Conservation (phyloP, 1,140 invertebrate genomes). For the Branchinecta lynchi region DNA sequence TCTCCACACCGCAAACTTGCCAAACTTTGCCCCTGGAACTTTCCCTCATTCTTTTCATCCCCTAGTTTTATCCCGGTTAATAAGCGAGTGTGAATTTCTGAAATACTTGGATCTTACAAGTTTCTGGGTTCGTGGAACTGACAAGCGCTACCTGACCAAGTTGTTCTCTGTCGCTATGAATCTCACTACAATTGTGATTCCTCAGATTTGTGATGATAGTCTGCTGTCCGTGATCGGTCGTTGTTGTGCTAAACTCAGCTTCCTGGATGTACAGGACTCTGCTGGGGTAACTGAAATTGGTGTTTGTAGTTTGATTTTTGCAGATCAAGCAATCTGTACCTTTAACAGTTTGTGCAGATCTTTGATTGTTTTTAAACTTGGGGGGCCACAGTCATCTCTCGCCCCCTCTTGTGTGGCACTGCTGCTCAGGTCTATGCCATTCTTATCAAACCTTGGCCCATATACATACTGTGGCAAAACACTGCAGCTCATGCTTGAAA, state of each 20-base stretch:
- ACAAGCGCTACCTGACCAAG: not conserved
- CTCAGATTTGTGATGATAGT: not conserved
- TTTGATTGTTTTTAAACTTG: not conserved
- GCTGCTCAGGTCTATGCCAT: not conserved
- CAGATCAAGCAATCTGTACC: not conserved
- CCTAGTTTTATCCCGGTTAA: not conserved
- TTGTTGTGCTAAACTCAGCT: not conserved
- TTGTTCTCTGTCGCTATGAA: not conserved
- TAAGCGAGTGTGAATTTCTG: not conserved
- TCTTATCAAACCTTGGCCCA: not conserved
- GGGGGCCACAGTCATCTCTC: not conserved
- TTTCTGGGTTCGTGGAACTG: not conserved
- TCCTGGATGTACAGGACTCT: not conserved
- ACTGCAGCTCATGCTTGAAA: not conserved
- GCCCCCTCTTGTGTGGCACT: not conserved
- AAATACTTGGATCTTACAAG: not conserved
- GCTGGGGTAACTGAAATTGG: not conserved
- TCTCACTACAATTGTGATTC: constrained; percentile 3
- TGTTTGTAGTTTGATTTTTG: not conserved
- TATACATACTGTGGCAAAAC: not conserved
- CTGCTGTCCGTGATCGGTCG: not conserved
- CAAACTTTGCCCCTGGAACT: not conserved
- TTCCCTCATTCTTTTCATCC: not conserved
- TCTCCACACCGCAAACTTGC: not conserved
- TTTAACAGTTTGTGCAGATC: not conserved